These are phyloP conservation scores for Etia nguti DNA, from an alignment of 2,113 vertebrate species.

Conservation along the genomic window DNA sequence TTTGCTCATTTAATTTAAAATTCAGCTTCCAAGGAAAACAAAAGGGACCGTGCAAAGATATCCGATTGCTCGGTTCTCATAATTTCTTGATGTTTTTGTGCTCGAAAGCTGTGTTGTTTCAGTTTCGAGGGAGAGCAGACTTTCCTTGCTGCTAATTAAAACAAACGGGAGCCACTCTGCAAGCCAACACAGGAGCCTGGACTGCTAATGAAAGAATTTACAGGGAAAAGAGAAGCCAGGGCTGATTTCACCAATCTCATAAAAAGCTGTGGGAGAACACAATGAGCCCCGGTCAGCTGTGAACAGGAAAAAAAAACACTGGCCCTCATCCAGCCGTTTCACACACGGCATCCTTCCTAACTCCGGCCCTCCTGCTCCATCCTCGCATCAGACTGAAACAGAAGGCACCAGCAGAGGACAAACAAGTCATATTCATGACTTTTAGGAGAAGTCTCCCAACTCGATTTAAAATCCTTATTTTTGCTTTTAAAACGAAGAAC, in stretches of 20 bases:
- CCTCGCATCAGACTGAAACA: neutral
- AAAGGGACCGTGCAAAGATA: neutral
- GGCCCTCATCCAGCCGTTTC: conserved; percentile 3
- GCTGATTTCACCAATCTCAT: conserved; percentile 23
- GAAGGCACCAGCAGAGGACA: neutral
- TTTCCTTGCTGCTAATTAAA: conserved; percentile 11
- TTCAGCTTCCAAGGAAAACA: neutral
- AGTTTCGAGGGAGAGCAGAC: neutral
- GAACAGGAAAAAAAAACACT: conserved; percentile 38
- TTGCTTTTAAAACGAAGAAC: neutral
- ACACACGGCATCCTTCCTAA: conserved; percentile 35
- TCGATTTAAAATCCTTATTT: neutral
- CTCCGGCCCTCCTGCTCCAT: neutral
- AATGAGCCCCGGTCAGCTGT: conserved; percentile 48
- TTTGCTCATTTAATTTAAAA: neutral
- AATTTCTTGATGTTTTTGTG: neutral
- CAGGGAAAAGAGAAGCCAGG: neutral
- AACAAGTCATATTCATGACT: neutral
- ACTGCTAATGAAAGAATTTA: conserved; percentile 26
- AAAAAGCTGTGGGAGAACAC: conserved; percentile 15
- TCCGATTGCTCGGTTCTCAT: neutral
- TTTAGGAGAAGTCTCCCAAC: neutral
- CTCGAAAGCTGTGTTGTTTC: accelerated
- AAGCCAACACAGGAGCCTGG: conserved; percentile 18
- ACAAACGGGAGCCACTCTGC: neutral